Evolutionary conservation across 1,140 invertebrate genomes (phyloP), one percentile per base, ranked within the genome.

Genomic region (Aphaenogaster rudis): DNA sequence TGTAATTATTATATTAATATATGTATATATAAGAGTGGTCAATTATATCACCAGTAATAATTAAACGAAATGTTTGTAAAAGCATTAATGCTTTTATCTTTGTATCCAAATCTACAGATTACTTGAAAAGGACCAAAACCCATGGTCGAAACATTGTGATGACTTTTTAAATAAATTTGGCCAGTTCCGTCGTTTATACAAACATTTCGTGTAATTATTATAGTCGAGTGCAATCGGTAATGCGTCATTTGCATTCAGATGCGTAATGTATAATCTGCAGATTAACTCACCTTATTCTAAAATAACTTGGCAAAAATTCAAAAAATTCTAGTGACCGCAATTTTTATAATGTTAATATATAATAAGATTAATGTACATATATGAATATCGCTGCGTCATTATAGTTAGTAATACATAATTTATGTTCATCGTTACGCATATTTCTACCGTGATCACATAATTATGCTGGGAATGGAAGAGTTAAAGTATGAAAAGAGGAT

Each of bases 361-460:
- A 42, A 84, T 76, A 74, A 74, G 69, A 84, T 84, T 84, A 63
- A 84, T 72, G 42, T 50, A 36, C 69, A n/a, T 78, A n/a, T 45
- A 69, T 57, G 57, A 74, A 74, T 59, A 69, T 82, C 17, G 54
- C 54, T n/a, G 54, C 13, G 45, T 84, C 33, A 74, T 61, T 45
- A 50, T n/a, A 42, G 28, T 74, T 21, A 50, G 7, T 84, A 74
- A 74, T 74, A 61, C 54, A 61, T 82, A 82, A 50, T 74, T 74
- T 69, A 54, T 42, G 36, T 69, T 74, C 17, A 39, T 67, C n/a
- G 45, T 67, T 28, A 42, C 52, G 57, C 69, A 74, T 74, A 63
- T 61, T 84, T 61, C 42, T 61, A 36, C 52, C 39, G 54, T 69
- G 79, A 81, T 81, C 39, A 39, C 52, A 33, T 45, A 67, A 81